Base-by-base conservation (phyloP, 2,113 vertebrate species). In the Colossoma macropomum region DNA sequence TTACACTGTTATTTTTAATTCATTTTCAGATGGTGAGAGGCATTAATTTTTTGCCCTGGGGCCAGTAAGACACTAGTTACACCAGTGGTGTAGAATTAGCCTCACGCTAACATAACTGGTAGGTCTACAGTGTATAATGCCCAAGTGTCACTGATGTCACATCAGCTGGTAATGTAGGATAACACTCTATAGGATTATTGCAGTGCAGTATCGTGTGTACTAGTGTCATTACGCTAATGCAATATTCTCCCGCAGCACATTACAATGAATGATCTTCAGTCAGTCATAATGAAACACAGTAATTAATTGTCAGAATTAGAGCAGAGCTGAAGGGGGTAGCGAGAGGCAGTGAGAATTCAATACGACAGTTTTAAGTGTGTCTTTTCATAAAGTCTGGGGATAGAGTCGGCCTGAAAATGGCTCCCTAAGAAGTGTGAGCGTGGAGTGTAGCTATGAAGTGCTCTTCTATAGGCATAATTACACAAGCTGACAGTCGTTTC, bases 401-500 rank as follows among this genome's bases (percentile, higher is more conserved):
- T 48, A 5, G 19, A 28, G 74, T 60, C 21, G 11, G 50, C 41
- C 63, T 27, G 75, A 69, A 87, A 82, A 84, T 69, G 79, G 63
- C 62, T 84, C 76, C 78, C 19, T 71, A 54, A 71, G 72, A 83
- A 77, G 65, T 56, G 69, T 10, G 60, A 54, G 2, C 4, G 25
- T 62, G 34, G 34, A 45, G 45, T 54, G 65, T 60, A 48, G 16
- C 68, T 81, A 50, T 84, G 79, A 69, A 77, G 65, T 70, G 52
- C 62, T 81, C 75, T 84, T 84, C 72, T 87, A 84, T 84, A 82
- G 54, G 83, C 71, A 74, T 84, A 84, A 87, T 87, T 84, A 87
- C 82, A 75, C 70, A 21, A 84, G 82, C 79, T 87, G 83, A 87
- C 86, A 82, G 82, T 87, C 41, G 70, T 41, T 79, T 78, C 82